Base-by-base conservation (phyloP, 30 jellyfish, hydroid and myxozoan species). In the Mastigias papua region DNA sequence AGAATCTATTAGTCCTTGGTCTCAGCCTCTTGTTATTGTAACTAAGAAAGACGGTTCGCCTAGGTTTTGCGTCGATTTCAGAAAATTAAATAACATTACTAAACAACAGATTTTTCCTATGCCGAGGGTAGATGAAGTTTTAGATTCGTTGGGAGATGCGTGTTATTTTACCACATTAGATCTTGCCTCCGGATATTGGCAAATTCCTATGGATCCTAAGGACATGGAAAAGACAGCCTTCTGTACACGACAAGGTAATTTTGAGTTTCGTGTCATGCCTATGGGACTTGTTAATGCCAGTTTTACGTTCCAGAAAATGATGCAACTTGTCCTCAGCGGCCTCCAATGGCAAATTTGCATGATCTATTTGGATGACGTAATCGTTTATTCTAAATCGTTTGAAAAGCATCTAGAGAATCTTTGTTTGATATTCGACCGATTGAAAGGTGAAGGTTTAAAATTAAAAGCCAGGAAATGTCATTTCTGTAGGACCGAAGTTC, bases 181-280 rank as follows among this genome's bases (percentile, higher is more conserved):
- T 51, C 64, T 78, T 23, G 92, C 92, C 1, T 69, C 87, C 34
- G 93, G 96, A 34, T 62, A 78, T 72, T 88, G 90, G 95, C 93
- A 60, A 75, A 75, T 86, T 33, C 85, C 83, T 0, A 62, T 86
- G 90, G 58, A 34, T 25, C 70, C 80, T 15, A 46, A 77, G 50
- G 91, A 76, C 61, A 67, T 65, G 54, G 87, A 65, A 51, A 63
- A 76, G 68, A 78, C 96, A 17, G 80, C 93, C 6, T 78, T 75
- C 48, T 46, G 79, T 42, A 58, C 95, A 3, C 28, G 91, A 16
- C 20, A 37, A 32, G 95, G 84, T 42, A 63, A 64, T 63, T 86
- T 73, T 86, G 91, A 86, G 27, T 58, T 74, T 48, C 65, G 49
- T n/a, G 95, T 86, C 1, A 86, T 75, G 88, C 76, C 92, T 22